These are phyloP conservation scores for Pristiophorus japonicus DNA, from an alignment of 2,113 vertebrate species.

Conservation along the genomic window DNA sequence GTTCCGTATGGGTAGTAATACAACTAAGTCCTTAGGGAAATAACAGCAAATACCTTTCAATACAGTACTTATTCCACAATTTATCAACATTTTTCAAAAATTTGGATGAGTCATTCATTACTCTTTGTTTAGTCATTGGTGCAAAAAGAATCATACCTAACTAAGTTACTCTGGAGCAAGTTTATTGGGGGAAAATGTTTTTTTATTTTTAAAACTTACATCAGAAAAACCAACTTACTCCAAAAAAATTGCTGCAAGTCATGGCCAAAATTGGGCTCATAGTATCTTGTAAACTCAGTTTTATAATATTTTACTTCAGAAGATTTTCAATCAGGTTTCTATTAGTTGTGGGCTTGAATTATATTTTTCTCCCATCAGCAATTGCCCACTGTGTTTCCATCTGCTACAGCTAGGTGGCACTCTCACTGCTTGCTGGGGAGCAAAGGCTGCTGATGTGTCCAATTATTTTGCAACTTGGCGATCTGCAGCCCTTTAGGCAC, in stretches of 20 bases:
- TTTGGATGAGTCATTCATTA: not conserved
- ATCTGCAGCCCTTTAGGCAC: not conserved
- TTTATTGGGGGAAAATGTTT: too few relatives aligned
- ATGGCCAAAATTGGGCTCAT: too few relatives aligned
- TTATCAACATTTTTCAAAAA: not conserved
- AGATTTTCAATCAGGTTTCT: not conserved
- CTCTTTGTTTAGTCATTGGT: not conserved
- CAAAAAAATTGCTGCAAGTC: too few relatives aligned
- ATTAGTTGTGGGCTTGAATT: not conserved
- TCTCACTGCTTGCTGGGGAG: not conserved
- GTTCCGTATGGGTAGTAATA: not conserved
- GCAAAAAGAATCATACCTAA: too few relatives aligned
- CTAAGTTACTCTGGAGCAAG: too few relatives aligned
- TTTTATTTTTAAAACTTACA: too few relatives aligned
- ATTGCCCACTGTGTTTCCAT: not conserved
- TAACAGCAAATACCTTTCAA: not conserved
- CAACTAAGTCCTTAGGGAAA: not conserved
- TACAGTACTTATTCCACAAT: too few relatives aligned
- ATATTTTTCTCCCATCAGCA: not conserved
- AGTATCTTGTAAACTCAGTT: too few relatives aligned
- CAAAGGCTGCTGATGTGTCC: not conserved
- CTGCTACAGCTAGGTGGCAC: not conserved
- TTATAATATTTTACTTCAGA: not conserved
- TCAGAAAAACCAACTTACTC: too few relatives aligned
- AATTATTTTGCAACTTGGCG: not conserved